Evolutionary conservation across 2,797 vertebrate genomes (phyloP), one percentile per base, ranked within the genome.

Genomic region (Novumbra hubbsi): DNA sequence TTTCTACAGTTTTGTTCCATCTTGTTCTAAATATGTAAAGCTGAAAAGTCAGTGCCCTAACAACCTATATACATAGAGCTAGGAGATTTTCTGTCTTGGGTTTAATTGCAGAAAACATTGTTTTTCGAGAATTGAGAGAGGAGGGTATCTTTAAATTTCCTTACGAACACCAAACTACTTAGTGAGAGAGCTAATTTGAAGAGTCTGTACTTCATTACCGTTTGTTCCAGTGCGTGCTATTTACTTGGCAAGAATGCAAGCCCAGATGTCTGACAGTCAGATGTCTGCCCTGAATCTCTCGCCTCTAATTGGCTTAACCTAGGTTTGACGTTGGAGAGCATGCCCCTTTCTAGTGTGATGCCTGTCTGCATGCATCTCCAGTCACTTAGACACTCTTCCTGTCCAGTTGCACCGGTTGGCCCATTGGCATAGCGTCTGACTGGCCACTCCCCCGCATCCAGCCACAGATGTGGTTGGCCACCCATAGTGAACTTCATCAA

Each of bases 391-490:
- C 81, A 82, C 67, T 73, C 72, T 78, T 81, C 76, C 76, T 75
- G 76, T 74, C 78, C 78, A 12, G 65, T 55, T 1, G 69, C 69
- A 67, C 55, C 55, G 30, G 81, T 82, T 16, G 68, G 34, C 68
- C 76, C 38, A 73, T 74, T 86, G 83, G 84, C 80, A 68, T 81
- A 79, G 68, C 73, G 71, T 76, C 80, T 78, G 84, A 80, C 79
- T 77, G 41, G 66, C 80, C 80, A 69, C 82, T 24, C 83, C 81
- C 74, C 50, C 63, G 1, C 67, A 78, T 84, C 77, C 21, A 19
- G 82, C 88, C 78, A 30, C 87, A 87, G 83, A 86, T 74, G 73
- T 9, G 55, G 85, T 69, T 17, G 72, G 78, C 92, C 89, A 91
- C 90, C 90, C 90, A 90, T 86, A 70, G 84, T 73, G 80, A 77